Conservation (phyloP, 1,140 invertebrate species). For the Neodiprion lecontei region DNA sequence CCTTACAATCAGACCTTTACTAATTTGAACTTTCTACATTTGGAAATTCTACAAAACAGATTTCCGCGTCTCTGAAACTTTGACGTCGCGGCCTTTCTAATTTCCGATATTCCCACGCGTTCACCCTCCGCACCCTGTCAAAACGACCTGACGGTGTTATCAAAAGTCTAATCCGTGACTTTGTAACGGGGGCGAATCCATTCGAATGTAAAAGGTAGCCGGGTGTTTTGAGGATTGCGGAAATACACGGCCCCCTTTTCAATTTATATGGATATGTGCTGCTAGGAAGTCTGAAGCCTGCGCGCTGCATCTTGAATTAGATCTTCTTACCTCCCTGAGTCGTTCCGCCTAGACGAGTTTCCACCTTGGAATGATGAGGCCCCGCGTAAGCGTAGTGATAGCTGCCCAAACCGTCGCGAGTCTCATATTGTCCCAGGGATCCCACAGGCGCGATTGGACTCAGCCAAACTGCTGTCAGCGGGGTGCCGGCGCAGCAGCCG, state of each 20-base stretch:
- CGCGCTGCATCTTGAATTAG: conserved; percentile 5
- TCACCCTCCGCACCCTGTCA: no score
- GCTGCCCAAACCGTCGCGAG: conserved; percentile 70
- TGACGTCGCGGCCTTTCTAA: no score
- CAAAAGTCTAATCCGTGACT: not conserved
- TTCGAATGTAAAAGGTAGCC: not conserved
- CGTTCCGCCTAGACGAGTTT: conserved; percentile 69
- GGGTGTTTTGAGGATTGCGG: not conserved
- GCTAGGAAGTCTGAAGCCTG: not conserved
- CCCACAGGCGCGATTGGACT: conserved; percentile 42
- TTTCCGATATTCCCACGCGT: no score
- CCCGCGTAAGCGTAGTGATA: conserved; percentile 73
- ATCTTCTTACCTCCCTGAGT: conserved; percentile 63
- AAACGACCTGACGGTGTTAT: not conserved
- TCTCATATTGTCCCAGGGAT: conserved; percentile 61
- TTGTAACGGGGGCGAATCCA: not conserved
- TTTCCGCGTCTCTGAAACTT: no score
- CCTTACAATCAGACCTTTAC: no score
- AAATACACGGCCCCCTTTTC: not conserved
- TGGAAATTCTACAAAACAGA: no score
- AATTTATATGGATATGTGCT: not conserved
- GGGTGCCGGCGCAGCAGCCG: conserved; percentile 28
- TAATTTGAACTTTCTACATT: no score
- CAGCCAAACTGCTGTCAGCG: conserved; percentile 41
- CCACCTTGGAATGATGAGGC: conserved; percentile 69